Evolutionary conservation across 1,140 invertebrate genomes (phyloP).

Genomic region (Tachypleus tridentatus): DNA sequence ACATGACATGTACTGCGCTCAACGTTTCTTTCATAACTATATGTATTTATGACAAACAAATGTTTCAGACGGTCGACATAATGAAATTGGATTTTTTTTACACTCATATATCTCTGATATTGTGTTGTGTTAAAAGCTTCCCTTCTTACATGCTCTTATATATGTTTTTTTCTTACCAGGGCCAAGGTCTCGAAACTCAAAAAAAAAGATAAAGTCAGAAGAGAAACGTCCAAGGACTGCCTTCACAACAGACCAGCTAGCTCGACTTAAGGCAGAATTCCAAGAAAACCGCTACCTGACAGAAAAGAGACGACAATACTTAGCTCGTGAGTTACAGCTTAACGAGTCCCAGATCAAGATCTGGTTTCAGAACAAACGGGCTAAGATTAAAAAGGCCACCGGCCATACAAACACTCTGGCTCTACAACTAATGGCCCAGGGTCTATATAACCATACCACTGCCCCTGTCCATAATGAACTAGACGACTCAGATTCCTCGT

Average conservation of each 20-base stretch:
- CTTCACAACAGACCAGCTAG: constrained; percentile 88
- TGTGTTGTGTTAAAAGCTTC: too few species aligned
- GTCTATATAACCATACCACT: constrained; percentile 74
- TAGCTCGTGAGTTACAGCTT: constrained; percentile 79
- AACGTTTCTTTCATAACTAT: too few species aligned
- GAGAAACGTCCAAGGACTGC: constrained; percentile 95
- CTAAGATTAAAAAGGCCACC: constrained; percentile 91
- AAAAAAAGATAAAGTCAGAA: constrained; percentile 56
- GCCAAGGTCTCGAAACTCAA: constrained; percentile 66
- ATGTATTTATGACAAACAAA: too few species aligned
- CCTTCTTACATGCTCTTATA: too few species aligned
- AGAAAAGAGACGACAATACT: constrained; percentile 75
- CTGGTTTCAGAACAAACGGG: constrained; percentile 96
- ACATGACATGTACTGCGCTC: too few species aligned
- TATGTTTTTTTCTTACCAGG: constrained; percentile 44
- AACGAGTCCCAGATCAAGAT: constrained; percentile 99
- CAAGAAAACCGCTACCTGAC: constrained; percentile 88
- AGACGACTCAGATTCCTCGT: too few species aligned
- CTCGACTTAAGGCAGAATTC: constrained; percentile 85
- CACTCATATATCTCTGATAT: too few species aligned
- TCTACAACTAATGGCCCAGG: constrained; percentile 87
- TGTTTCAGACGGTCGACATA: too few species aligned
- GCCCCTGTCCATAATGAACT: constrained; percentile 33
- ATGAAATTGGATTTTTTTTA: too few species aligned
- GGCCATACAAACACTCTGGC: constrained; percentile 81